Percentiles rank a stretch among this genome's conserved stretches.
These are phyloP conservation scores for Athene noctua DNA, from an alignment of 2,113 vertebrate genomes.

Conservation along the genomic window DNA sequence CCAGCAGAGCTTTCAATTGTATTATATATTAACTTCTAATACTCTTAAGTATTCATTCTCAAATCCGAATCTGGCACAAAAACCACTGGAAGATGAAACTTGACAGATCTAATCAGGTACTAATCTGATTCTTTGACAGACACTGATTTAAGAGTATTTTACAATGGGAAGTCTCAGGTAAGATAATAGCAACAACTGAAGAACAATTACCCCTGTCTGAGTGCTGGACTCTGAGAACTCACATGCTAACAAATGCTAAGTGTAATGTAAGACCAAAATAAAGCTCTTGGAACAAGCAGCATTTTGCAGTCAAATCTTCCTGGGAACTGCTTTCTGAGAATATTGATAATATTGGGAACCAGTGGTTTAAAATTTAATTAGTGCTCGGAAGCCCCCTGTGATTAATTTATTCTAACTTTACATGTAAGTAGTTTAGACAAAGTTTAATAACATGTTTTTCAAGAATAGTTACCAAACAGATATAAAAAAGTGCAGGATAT, in stretches of 20 bases:
- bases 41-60: slow-evolving; percentile 18
- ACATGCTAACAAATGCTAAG: slow-evolving; percentile 2
- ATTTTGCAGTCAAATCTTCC: slow-evolving; percentile 34
- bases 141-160: slow-evolving; percentile 30
- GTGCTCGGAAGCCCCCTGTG: neutral
- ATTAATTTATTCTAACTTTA: neutral
- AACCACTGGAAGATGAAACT: slow-evolving; percentile 38
- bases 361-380: neutral
- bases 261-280: slow-evolving; percentile 54
- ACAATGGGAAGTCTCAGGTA: slow-evolving; percentile 5
- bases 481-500: neutral
- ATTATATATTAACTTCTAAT: slow-evolving; percentile 56
- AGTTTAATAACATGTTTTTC: neutral
- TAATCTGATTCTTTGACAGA: slow-evolving; percentile 24
- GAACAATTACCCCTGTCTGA: slow-evolving; percentile 41
- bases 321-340: slow-evolving; percentile 54
- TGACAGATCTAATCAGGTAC: slow-evolving; percentile 17
- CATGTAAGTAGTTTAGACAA: neutral
- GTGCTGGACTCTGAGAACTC: slow-evolving; percentile 9
- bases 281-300: slow-evolving; percentile 33
- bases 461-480: neutral
- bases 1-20: slow-evolving; percentile 53
- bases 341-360: neutral
- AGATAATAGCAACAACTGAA: neutral
- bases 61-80: neutral